Evolutionary conservation across 2,797 vertebrate genomes (phyloP), one percentile per base, ranked within the genome.

Genomic region (Gobionotothen gibberifrons): DNA sequence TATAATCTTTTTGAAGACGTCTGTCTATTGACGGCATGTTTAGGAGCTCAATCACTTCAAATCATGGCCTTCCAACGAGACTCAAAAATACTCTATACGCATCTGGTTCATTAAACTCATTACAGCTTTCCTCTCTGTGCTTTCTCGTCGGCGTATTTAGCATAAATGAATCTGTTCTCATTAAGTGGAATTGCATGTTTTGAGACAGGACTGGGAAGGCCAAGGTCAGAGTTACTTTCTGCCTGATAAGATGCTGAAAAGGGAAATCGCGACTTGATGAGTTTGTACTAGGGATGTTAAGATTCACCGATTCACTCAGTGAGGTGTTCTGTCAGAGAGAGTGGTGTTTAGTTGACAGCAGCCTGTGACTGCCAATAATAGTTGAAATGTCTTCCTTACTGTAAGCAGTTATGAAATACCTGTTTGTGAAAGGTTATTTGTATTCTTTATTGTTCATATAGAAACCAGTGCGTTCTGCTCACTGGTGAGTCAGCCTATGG

Each of bases 101-200:
- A 93, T 93, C 87, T 91, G 89, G 83, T 87, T 90, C 82, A 72
- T 94, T 94, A 90, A 87, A 91, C 78, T 81, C 79, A 72, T 89
- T 81, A 81, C 57, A 78, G 73, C 60, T 51, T 77, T 60, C 54
- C 66, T 73, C 63, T 64, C 62, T 73, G 60, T 9, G 69, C 68
- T 57, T 59, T 62, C 59, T 60, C 44, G 2, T 76, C 74, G 81
- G 84, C 67, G 78, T 86, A 84, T 90, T 93, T 89, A 84, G 89
- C 85, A 89, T 83, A 85, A 91, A 92, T 79, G 57, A 88, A 89
- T 90, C 82, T 73, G 59, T 80, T 69, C 87, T 93, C 87, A 91
- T 92, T 93, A 89, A 78, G 85, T 72, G 83, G 67, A 87, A 77
- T 65, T 26, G 71, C 72, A 72, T 47, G 58, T 87, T 86, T 82